Base-by-base conservation (phyloP, 2,888 invertebrate species). In the Aleiodes alternator region DNA sequence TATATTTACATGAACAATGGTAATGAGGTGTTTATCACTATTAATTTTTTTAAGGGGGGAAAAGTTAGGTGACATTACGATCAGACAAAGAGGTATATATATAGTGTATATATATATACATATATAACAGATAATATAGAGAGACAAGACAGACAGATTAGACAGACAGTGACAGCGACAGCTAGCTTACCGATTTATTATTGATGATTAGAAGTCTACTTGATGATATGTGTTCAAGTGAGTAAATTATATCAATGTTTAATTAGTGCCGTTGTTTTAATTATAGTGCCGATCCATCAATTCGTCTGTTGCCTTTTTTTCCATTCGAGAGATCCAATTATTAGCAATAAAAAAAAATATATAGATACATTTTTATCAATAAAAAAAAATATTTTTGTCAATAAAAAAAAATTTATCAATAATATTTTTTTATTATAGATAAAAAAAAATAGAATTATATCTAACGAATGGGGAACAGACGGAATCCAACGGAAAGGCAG, bases 111-210 rank as follows among this genome's bases (percentile, higher is more conserved):
- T 64, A 72, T 55, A 66, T 51, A 64, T 34, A 34, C 6, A 34
- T 64, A 72, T 55, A 66, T 51, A 64, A 72, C 80, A 80, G 80
- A 80, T 43, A 43, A 43, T 76, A 82, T 80, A 79, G 76, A 76
- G 78, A 53, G 72, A 76, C 77, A 79, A 34, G 76, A 79, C 72
- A 81, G 74, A 79, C 71, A 77, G 75, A 82, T 73, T 31, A 80
- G 78, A 79, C 73, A 79, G 78, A 83, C 76, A 86, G 77, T 84
- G 83, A 87, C 82, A 87, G 78, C 79, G 83, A 85, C 85, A 87
- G 81, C 76, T 81, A 83, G 88, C 87, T 88, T 88, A 87, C 87
- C 87, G 84, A 83, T 84, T 82, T 79, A 80, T 78, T 70, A 75
- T 31, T 75, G 75, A 75, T 73, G 79, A 61, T 64, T 66, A 64